Evolutionary conservation across 2,113 vertebrate genomes (phyloP).

Genomic region (Nibea coibor): DNA sequence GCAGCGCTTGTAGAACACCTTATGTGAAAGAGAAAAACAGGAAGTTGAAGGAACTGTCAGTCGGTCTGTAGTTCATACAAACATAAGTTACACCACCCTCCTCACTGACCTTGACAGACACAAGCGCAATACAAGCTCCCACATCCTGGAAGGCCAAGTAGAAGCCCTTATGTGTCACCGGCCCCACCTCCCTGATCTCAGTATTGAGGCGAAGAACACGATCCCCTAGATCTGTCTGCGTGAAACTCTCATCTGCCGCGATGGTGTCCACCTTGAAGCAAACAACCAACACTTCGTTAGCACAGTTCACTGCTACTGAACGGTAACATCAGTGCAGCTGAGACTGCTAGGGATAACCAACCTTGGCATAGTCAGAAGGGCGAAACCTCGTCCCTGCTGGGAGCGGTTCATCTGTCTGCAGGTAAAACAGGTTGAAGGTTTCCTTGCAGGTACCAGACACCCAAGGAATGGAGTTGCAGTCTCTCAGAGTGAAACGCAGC

Average conservation of each 20-base stretch:
- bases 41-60: not conserved
- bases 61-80: not conserved
- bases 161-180: constrained; percentile 93
- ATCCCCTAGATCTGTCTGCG: constrained; percentile 97
- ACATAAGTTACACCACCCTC: not conserved
- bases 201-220: constrained; percentile 98
- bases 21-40: not conserved
- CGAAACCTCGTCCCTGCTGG: constrained; percentile 86
- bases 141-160: constrained; percentile 98
- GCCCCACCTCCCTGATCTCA: constrained; percentile 96
- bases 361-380: constrained; percentile 90
- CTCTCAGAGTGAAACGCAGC: constrained; percentile 96
- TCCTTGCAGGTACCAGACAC: constrained; percentile 98
- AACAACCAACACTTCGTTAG: constrained; percentile 9
- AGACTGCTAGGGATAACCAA: not conserved
- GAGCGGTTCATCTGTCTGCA: constrained; percentile 92
- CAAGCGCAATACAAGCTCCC: constrained; percentile 95
- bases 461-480: constrained; percentile 99
- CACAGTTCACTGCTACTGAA: not conserved
- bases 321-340: not conserved
- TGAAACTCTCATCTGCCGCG: constrained; percentile 98
- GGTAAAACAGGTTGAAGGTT: constrained; percentile 97
- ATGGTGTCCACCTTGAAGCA: constrained; percentile 93
- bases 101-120: constrained; percentile 88
- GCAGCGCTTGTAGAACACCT: constrained; percentile 97